Base-by-base conservation (phyloP, 2,797 vertebrate genomes). In the Lithobates sylvaticus region DNA sequence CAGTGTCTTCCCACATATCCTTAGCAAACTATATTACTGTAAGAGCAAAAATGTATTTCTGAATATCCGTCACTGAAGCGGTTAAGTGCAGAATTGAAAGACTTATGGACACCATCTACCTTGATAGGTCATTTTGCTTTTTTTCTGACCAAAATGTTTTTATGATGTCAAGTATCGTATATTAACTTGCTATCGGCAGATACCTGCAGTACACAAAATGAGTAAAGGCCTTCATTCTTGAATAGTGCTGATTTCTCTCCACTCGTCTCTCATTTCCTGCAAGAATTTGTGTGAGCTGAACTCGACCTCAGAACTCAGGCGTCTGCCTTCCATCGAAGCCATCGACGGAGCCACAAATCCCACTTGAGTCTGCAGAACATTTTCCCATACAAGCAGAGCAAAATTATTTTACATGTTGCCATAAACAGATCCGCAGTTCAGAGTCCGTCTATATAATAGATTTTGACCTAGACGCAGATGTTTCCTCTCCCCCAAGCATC, bases 401-500 rank as follows among this genome's bases (percentile, higher is more conserved):
- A 79, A 72, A 50, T 75, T 77, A 34, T 77, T 54, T 76, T 82
- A 39, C 79, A 82, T 72, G 65, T 47, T 83, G 67, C 74, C 32
- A 34, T 82, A 86, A 86, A 86, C 75, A 82, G 74, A 86, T 86
- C 50, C 47, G 79, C 54, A 65, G 73, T 83, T 78, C 85, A 82
- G 27, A 77, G 10, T 21, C 74, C 72, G 54, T 82, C 79, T 72
- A 61, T 77, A 67, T 86, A 86, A 86, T 83, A 83, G 85, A 73
- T 83, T 87, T 54, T 87, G 85, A 83, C 80, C 80, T 74, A 78
- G 85, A 73, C 75, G 74, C 80, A 83, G 85, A 87, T 83, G 80
- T 82, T 83, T 83, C 69, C 68, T 77, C 34, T 87, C 68, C 80
- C 85, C 27, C 64, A 69, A 87, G 85, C 85, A 74, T 83, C 54